These are phyloP conservation scores for Brachionus asplanchnoidis DNA, from an alignment of 1,140 invertebrate genomes.

Conservation along the genomic window DNA sequence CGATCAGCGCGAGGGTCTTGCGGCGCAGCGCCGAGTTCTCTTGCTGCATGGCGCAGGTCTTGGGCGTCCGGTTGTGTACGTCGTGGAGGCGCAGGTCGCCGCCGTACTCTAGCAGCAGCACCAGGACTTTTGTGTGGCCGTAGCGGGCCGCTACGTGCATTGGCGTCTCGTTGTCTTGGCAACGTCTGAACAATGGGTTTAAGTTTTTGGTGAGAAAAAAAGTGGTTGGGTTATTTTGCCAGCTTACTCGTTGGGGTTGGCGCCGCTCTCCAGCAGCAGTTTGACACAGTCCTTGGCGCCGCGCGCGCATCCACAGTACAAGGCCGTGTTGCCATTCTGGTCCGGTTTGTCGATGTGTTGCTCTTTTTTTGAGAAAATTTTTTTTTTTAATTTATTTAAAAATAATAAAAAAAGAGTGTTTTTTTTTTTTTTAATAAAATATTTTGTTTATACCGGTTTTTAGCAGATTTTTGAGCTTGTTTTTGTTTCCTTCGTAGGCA, in stretches of 20 bases:
- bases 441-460: background rate
- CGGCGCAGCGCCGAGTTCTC: background rate
- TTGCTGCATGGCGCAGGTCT: constrained; percentile 26
- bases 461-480: constrained; percentile 22
- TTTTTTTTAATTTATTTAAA: background rate
- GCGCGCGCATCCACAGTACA: constrained; percentile 3
- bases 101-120: background rate
- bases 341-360: background rate
- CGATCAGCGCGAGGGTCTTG: constrained; percentile 29
- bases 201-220: background rate
- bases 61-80: background rate
- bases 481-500: constrained; percentile 37
- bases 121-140: background rate
- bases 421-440: background rate
- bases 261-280: background rate
- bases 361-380: background rate
- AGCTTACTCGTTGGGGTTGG: constrained; percentile 34
- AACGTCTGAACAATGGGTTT: background rate
- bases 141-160: background rate
- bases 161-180: constrained; percentile 11
- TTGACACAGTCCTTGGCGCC: constrained; percentile 28
- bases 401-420: background rate
- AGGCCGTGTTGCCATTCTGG: constrained; percentile 6
- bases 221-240: background rate
- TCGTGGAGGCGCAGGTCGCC: constrained; percentile 36